These are phyloP conservation scores for Peromyscus nudipes DNA, from an alignment of 2,797 vertebrate species.

Conservation along the genomic window DNA sequence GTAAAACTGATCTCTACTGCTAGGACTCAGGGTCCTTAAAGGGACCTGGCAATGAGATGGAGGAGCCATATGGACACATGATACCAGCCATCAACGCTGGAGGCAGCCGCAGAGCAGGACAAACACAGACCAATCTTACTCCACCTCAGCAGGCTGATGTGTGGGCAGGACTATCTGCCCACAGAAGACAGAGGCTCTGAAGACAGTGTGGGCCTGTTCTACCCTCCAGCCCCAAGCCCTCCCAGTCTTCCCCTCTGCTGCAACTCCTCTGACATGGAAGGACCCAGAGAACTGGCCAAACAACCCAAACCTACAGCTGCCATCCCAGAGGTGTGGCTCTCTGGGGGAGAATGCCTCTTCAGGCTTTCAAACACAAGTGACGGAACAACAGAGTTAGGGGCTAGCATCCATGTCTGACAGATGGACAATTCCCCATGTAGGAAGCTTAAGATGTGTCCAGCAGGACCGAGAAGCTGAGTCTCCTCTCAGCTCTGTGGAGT, in stretches of 20 bases:
- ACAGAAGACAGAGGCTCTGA: not conserved
- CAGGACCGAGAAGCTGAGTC: rapidly evolving
- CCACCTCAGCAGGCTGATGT: rapidly evolving
- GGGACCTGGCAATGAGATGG: not conserved
- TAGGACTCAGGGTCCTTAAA: not conserved
- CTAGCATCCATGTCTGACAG: not conserved
- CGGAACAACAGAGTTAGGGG: rapidly evolving
- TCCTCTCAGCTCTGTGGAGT: rapidly evolving
- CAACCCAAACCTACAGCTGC: rapidly evolving
- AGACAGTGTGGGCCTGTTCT: rapidly evolving
- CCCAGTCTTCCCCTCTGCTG: not conserved
- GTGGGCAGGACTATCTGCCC: not conserved
- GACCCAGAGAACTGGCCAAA: not conserved
- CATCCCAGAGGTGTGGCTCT: not conserved
- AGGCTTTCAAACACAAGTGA: not conserved
- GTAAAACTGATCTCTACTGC: rapidly evolving
- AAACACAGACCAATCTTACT: not conserved
- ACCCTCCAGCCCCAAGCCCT: rapidly evolving
- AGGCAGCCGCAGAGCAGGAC: not conserved
- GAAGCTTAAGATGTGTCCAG: rapidly evolving
- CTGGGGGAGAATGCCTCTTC: rapidly evolving
- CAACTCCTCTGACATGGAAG: rapidly evolving
- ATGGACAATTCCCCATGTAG: rapidly evolving
- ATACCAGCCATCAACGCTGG: rapidly evolving
- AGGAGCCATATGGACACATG: no score